Percentiles rank a stretch among this genome's conserved stretches.
Conservation (phyloP, 64 coral and sea anemone species). For the Cladopsammia gracilis region DNA sequence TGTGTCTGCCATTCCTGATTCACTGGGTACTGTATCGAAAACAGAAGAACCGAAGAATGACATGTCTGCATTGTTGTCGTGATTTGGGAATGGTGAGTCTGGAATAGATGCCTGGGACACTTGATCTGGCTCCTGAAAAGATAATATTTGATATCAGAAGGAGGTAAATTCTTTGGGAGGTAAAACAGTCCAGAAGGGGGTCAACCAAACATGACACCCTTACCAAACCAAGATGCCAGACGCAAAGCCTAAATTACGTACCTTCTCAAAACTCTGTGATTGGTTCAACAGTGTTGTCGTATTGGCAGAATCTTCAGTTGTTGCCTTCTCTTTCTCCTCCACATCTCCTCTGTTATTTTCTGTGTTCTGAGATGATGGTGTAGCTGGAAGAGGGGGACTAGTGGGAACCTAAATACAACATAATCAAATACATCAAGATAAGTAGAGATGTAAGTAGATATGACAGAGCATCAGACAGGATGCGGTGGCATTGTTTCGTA, state of each 20-base stretch:
- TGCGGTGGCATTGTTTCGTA: too few species aligned
- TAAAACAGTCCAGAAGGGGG: background rate
- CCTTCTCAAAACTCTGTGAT: background rate
- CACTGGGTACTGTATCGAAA: constrained; percentile 31
- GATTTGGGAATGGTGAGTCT: background rate
- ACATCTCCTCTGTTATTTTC: background rate
- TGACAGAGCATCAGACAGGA: too few species aligned
- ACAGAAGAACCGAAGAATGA: constrained; percentile 82
- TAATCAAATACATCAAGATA: background rate
- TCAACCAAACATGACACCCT: background rate
- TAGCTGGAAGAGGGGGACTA: background rate
- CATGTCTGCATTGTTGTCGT: background rate
- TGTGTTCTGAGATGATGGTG: background rate
- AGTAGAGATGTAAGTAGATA: too few species aligned
- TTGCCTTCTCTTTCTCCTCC: background rate
- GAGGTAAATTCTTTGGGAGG: background rate
- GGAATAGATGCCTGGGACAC: constrained; percentile 14
- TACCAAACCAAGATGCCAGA: too few species aligned
- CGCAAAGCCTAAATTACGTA: background rate
- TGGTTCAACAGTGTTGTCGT: background rate
- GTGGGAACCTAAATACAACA: constrained; percentile 23
- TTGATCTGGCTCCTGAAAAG: constrained; percentile 34
- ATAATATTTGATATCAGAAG: background rate
- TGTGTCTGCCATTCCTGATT: constrained; percentile 68
- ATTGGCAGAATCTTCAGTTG: background rate